phyloP scores from a whole-genome alignment of 2,113 vertebrate genomes.

The Lagenorhynchus albirostris region DNA sequence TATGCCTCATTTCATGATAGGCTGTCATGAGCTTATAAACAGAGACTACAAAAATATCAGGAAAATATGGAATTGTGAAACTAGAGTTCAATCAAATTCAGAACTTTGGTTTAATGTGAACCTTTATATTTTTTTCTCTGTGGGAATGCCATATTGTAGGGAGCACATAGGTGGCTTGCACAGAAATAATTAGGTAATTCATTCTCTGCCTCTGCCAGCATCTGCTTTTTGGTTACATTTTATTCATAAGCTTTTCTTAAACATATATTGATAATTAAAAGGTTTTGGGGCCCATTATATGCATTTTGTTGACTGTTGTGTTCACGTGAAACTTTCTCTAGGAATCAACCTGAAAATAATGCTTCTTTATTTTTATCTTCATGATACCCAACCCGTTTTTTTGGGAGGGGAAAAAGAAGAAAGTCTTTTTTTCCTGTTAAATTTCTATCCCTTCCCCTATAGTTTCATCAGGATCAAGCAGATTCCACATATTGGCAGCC shows the following conservation, averaged over 20 bases:
- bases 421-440: neutral
- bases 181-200: neutral
- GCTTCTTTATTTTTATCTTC: constrained; percentile 49
- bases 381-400: neutral
- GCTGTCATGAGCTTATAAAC: neutral
- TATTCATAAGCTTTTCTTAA: constrained; percentile 17
- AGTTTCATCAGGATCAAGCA: constrained; percentile 49
- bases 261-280: neutral
- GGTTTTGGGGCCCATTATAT: neutral
- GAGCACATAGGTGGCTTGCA: neutral
- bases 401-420: neutral
- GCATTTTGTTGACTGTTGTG: neutral
- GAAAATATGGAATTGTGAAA: constrained; percentile 19
- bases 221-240: constrained; percentile 15
- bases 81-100: neutral
- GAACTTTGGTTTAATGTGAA: neutral
- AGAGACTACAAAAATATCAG: neutral
- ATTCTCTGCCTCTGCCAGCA: neutral
- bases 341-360: constrained; percentile 35
- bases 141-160: neutral
- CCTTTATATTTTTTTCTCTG: neutral
- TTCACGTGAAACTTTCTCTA: constrained; percentile 26
- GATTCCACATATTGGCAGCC: neutral
- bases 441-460: neutral
- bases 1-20: constrained; percentile 1